Conservation (phyloP, 2,797 vertebrate genomes). For the Ataeniobius toweri region DNA sequence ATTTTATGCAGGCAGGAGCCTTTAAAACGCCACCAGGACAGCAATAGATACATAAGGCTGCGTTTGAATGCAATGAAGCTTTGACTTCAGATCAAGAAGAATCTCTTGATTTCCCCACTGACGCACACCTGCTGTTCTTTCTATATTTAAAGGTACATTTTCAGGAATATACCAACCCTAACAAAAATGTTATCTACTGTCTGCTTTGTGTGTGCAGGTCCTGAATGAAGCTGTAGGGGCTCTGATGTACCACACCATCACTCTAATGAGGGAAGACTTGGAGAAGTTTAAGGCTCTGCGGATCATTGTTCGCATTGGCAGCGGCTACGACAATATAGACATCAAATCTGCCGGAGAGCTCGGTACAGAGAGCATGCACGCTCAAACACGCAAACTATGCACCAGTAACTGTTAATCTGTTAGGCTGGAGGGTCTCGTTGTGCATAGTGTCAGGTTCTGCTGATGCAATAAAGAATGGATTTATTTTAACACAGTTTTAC, state of each 20-base stretch:
- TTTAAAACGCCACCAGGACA: too few relatives aligned
- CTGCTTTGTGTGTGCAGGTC: conserved; percentile 81
- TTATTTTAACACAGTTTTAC: too few relatives aligned
- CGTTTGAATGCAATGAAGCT: too few relatives aligned
- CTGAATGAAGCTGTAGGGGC: conserved; percentile 98
- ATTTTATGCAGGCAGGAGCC: background rate
- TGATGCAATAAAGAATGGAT: too few relatives aligned
- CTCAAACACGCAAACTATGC: too few relatives aligned
- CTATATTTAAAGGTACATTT: background rate
- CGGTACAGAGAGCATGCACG: conserved; percentile 72
- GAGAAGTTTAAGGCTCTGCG: conserved; percentile 98
- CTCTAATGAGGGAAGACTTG: conserved; percentile 95
- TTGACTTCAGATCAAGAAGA: too few relatives aligned
- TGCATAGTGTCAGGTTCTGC: too few relatives aligned
- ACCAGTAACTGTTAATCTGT: too few relatives aligned
- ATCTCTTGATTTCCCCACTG: too few relatives aligned
- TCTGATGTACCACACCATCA: conserved; percentile 99
- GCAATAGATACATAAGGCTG: too few relatives aligned
- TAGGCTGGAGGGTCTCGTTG: too few relatives aligned
- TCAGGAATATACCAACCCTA: background rate
- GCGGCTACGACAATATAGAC: conserved; percentile 98
- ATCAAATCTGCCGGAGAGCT: conserved; percentile 97
- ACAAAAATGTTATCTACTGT: background rate
- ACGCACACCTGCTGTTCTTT: too few relatives aligned
- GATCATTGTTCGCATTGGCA: conserved; percentile 97